A percentile compares a stretch with the other conserved stretches of the same genome.
These are phyloP conservation scores for Sericinus montela DNA, from an alignment of 2,888 invertebrate species.

Conservation along the genomic window DNA sequence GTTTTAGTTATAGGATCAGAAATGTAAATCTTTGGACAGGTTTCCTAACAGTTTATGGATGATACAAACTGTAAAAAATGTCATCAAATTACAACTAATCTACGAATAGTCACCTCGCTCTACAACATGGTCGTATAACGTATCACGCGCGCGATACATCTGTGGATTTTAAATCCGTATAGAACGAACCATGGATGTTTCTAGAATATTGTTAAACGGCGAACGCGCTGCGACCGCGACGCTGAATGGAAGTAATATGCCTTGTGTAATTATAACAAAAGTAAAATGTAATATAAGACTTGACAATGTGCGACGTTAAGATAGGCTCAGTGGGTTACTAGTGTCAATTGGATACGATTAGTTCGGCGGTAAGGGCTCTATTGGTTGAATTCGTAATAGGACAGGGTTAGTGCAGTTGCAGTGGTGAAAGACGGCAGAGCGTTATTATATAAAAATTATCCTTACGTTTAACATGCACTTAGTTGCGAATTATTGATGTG, in stretches of 20 bases:
- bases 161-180: no score
- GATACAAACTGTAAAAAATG: no score
- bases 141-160: no score
- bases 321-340: conserved; percentile 47
- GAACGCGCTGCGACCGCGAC: conserved; percentile 41
- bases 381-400: conserved; percentile 21
- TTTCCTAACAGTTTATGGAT: no score
- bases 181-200: neutral
- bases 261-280: conserved; percentile 76
- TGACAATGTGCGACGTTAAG: conserved; percentile 59
- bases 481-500: conserved; percentile 4
- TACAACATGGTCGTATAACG: no score
- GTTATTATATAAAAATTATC: neutral
- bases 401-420: neutral
- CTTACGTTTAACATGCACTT: conserved; percentile 2
- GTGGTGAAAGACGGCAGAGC: conserved; percentile 6
- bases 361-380: conserved; percentile 51
- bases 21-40: no score
- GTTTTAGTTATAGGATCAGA: neutral
- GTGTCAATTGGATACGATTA: conserved; percentile 60
- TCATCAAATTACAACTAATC: no score
- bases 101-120: no score
- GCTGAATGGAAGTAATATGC: conserved; percentile 61
- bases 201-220: neutral
- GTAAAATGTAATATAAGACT: conserved; percentile 71